A percentile compares a stretch with the other conserved stretches of the same genome.
These are phyloP conservation scores for Actinopyga echinites DNA, from an alignment of 53 echinoderm and acorn worm genomes.

Conservation along the genomic window DNA sequence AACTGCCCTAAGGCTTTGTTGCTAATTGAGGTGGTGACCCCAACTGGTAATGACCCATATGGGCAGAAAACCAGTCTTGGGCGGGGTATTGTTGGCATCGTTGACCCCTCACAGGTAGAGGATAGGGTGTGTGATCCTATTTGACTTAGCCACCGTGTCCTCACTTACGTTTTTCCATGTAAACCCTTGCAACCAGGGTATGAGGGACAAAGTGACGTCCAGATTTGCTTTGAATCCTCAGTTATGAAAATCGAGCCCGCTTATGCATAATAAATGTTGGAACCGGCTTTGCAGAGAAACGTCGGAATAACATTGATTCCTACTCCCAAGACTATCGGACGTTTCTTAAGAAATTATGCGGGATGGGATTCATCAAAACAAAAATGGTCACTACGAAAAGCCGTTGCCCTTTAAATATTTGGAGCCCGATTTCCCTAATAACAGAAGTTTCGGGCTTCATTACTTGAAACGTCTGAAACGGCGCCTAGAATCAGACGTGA, in stretches of 20 bases:
- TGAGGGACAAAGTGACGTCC: neutral
- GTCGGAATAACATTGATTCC: neutral
- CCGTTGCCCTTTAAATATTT: slow-evolving; percentile 15
- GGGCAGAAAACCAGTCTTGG: slow-evolving; percentile 51
- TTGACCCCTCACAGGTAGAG: neutral
- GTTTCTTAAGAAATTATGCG: slow-evolving; percentile 50
- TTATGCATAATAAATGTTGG: neutral
- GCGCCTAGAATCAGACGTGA: slow-evolving; percentile 18
- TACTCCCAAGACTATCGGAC: neutral
- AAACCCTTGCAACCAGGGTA: neutral
- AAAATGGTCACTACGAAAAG: slow-evolving; percentile 41
- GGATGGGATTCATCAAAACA: neutral
- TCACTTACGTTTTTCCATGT: too few species aligned
- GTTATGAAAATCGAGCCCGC: neutral
- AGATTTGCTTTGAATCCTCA: neutral
- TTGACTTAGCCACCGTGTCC: too few species aligned
- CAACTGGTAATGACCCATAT: slow-evolving; percentile 44
- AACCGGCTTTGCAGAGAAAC: neutral
- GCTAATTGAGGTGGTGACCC: slow-evolving; percentile 38
- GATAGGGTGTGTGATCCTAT: neutral
- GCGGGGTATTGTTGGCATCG: slow-evolving; percentile 55
- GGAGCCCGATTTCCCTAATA: slow-evolving; percentile 39
- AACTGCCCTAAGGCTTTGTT: slow-evolving; percentile 57
- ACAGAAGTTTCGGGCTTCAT: slow-evolving; percentile 17
- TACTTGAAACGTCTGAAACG: neutral